These are phyloP conservation scores for Papilio helenus DNA, from an alignment of 1,140 invertebrate genomes.

Conservation along the genomic window DNA sequence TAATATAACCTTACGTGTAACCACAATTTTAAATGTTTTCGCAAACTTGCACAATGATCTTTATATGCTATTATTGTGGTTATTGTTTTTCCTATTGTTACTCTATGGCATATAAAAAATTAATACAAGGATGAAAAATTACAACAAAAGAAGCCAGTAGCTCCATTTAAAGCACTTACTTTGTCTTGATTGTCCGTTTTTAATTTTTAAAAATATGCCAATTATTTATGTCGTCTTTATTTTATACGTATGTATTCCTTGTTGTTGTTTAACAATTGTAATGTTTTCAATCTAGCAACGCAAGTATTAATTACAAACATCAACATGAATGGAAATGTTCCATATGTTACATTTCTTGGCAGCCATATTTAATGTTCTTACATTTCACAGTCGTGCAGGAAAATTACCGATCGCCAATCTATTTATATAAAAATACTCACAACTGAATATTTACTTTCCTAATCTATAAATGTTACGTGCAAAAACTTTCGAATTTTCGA, in stretches of 20 bases:
- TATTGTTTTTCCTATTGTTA: neutral
- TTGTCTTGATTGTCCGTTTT: no score
- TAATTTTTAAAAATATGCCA: neutral
- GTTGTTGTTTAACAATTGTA: neutral
- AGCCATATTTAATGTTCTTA: slow-evolving; percentile 2
- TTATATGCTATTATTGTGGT: neutral
- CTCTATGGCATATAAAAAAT: neutral
- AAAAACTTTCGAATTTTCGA: neutral
- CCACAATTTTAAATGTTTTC: slow-evolving; percentile 1
- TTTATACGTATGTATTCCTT: neutral
- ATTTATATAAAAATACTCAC: neutral
- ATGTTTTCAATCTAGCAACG: no score
- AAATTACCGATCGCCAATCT: slow-evolving; percentile 11
- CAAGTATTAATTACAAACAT: slow-evolving; percentile 7
- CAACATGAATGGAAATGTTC: neutral
- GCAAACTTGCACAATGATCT: neutral
- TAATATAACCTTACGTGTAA: neutral
- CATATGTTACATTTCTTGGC: slow-evolving; percentile 27
- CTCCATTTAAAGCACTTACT: no score
- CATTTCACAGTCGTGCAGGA: slow-evolving; percentile 1
- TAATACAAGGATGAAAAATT: no score
- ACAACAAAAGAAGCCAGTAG: no score
- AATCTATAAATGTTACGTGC: slow-evolving; percentile 18
- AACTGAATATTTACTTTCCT: neutral
- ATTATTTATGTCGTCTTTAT: neutral